Evolutionary conservation across 2,113 vertebrate genomes (phyloP).

Genomic region (Corvus moneduloides): DNA sequence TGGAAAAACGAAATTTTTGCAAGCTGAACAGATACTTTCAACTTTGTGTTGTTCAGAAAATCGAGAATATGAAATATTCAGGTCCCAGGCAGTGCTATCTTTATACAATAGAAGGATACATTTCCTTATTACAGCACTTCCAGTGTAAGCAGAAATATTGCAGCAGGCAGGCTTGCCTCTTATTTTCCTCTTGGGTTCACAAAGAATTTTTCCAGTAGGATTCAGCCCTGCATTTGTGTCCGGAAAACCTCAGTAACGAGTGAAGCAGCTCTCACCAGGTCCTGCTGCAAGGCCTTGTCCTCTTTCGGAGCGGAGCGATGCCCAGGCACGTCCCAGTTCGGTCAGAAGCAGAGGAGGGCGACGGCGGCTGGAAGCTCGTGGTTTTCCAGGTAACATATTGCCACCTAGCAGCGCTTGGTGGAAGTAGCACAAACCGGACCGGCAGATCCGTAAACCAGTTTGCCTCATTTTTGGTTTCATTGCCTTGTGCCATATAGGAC

Average conservation of each 20-base stretch:
- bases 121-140: neutral
- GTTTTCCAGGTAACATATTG: constrained; percentile 40
- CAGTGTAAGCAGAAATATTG: neutral
- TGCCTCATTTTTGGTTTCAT: neutral
- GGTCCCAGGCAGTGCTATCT: neutral
- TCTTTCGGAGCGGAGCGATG: rapidly evolving
- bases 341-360: neutral
- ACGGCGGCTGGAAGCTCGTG: neutral
- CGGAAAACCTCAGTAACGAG: neutral
- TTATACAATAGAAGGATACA: neutral
- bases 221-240: neutral
- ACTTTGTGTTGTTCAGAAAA: neutral
- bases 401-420: constrained; percentile 48
- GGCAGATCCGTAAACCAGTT: neutral
- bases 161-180: neutral
- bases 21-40: neutral
- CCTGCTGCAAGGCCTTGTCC: neutral
- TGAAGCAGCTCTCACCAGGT: neutral
- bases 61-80: neutral
- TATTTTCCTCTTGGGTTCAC: neutral
- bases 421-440: neutral
- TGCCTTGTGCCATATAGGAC: rapidly evolving
- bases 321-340: neutral
- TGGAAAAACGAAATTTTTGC: neutral
- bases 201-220: neutral